Evolutionary conservation across 2,888 invertebrate genomes (phyloP), one percentile per base, ranked within the genome.

Genomic region (Coenonympha glycerion): DNA sequence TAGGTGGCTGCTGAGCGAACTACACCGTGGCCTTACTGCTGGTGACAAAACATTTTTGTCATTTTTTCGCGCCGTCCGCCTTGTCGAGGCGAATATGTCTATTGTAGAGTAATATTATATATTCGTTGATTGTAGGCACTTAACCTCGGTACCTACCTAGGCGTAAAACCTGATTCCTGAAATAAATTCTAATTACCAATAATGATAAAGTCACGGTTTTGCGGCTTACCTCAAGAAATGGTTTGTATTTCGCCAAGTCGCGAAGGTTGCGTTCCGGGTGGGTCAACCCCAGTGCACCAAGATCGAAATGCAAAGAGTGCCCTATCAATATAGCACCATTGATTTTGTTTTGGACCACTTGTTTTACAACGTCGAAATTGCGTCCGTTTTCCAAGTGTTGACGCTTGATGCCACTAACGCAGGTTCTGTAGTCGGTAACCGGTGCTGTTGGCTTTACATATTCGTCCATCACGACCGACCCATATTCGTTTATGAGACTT

Each of bases 361-460:
- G 33, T 21, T 26, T 47, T 3, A 58, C 51, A 2, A 8, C n/a
- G 2, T 8, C 8, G 15, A 53, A 53, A 9, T 42, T 42, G 15
- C 9, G 33, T 8, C 55, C 58, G 8, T 37, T 34, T 6, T 31
- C 19, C 11, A 58, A 30, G 11, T 46, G 6, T 3, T 9, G 5
- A 4, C 36, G 39, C 11, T 47, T 53, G 3, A 55, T 53, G 5
- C 49, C 56, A 21, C 49, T 50, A 2, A 39, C 45, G 16, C 33
- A 45, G 11, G 41, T 40, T n/a, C 52, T 47, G 28, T 57, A 57
- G 37, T 59, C 55, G 0, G 48, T 57, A 6, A 59, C 55, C 2
- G 15, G 2, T 11, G n/a, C 22, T 2, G 55, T 48, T 3, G 58
- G 58, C 39, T 48, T 57, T 2, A 57, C 57, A 31, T 49, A 59